Conservation (phyloP, 2,113 vertebrate species). For the Sitta europaea region DNA sequence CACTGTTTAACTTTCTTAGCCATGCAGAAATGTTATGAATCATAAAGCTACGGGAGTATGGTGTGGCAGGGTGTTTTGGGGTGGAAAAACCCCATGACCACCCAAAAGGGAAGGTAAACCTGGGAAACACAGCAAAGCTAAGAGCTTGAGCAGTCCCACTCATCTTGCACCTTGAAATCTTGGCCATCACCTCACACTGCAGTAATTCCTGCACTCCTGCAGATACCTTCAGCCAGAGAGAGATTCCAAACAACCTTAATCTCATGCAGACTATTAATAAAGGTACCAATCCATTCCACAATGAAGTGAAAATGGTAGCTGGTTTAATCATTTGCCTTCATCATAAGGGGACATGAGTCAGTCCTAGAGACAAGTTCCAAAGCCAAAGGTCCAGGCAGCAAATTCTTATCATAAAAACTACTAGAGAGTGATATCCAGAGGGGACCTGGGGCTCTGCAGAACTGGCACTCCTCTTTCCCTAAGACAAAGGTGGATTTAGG, state of each 20-base stretch:
- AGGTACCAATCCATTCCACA: neutral
- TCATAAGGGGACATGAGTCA: neutral
- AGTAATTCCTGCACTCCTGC: neutral
- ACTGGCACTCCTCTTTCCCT: neutral
- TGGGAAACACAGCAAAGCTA: neutral
- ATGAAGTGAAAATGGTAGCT: neutral
- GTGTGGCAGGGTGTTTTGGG: neutral
- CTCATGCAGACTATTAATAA: neutral
- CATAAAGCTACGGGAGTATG: neutral
- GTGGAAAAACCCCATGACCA: neutral
- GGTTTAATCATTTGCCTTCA: neutral
- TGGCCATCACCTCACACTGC: neutral
- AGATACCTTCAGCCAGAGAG: neutral
- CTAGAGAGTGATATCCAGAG: neutral
- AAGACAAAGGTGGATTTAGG: neutral
- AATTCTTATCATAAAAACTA: neutral
- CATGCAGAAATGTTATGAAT: neutral
- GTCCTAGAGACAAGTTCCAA: neutral
- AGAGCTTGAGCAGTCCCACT: neutral
- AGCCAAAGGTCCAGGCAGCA: neutral
- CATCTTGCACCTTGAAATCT: neutral
- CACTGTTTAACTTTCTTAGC: neutral
- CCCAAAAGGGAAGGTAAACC: neutral
- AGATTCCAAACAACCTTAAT: neutral
- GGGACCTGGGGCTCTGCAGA: neutral